Evolutionary conservation across 2,888 invertebrate genomes (phyloP), one percentile per base, ranked within the genome.

Genomic region (Petrolisthes manimaculis): DNA sequence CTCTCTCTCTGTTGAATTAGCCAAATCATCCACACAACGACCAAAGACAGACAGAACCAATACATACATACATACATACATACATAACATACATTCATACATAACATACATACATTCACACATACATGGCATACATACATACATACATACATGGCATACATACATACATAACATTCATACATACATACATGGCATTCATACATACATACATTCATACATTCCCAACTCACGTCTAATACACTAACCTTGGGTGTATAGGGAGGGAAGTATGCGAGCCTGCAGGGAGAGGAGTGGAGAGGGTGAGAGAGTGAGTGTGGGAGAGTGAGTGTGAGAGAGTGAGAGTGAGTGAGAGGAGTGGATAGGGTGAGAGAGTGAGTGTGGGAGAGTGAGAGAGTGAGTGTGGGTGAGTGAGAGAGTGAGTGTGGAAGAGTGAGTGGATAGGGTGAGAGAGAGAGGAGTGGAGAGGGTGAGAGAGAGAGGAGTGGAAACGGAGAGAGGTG

Each of bases 171-270:
- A n/a, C n/a, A n/a, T n/a, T n/a, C n/a, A n/a, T n/a, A n/a, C n/a
- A n/a, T n/a, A n/a, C n/a, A n/a, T n/a, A n/a, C n/a, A n/a, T n/a
- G n/a, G n/a, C n/a, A n/a, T n/a, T n/a, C n/a, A n/a, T n/a, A 74
- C 9, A 74, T n/a, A n/a, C 5, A 74, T 3, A 74, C 21, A 74
- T 24, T 18, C 8, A n/a, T 37, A 18, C 78, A 61, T 84, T 61
- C 84, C 84, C 89, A 86, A 84, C 89, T 86, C 86, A 86, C 84
- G 87, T 87, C n/a, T n/a, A n/a, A n/a, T n/a, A n/a, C n/a, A n/a
- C n/a, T n/a, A n/a, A n/a, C n/a, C n/a, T n/a, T n/a, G n/a, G n/a
- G n/a, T n/a, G n/a, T n/a, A n/a, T n/a, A 89, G 78, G 78, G 78
- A 69, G 77, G 78, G 74, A n/a, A n/a, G n/a, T n/a, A n/a, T n/a